Conservation (phyloP, 92 coral and sea anemone species). For the Bergia sp. region DNA sequence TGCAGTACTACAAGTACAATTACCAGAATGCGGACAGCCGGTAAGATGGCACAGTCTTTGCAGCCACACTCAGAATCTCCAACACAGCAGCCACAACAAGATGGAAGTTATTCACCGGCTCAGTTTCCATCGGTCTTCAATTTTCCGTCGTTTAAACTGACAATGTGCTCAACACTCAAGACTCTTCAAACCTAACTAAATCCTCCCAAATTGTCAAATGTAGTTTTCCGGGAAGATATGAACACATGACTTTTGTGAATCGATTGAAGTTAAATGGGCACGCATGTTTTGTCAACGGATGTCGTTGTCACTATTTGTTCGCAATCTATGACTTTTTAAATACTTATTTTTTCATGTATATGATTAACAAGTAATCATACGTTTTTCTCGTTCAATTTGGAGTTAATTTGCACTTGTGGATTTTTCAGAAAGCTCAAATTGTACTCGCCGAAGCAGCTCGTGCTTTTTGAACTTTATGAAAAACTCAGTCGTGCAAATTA, state of each 20-base stretch:
- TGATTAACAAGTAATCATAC: too few species aligned
- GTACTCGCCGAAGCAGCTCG: too few species aligned
- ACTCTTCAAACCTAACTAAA: background rate
- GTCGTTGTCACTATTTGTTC: background rate
- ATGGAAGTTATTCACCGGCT: too few species aligned
- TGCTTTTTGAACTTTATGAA: too few species aligned
- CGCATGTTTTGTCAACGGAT: background rate
- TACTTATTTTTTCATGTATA: too few species aligned
- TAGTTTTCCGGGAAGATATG: too few species aligned
- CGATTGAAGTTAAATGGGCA: conserved; percentile 1
- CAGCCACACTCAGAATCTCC: background rate
- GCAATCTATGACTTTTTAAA: too few species aligned
- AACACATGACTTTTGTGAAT: background rate
- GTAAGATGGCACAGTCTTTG: background rate
- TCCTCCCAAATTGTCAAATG: too few species aligned
- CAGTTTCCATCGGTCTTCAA: conserved; percentile 2
- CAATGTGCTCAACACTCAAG: background rate
- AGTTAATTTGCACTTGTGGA: too few species aligned
- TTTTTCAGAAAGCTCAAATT: too few species aligned
- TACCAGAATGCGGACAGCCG: background rate
- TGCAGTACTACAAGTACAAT: background rate
- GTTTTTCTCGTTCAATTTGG: too few species aligned
- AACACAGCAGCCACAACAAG: background rate
- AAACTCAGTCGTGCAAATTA: too few species aligned
- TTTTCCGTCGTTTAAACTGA: conserved; percentile 1